phyloP scores from a whole-genome alignment of 2,797 vertebrate genomes.

The Vespertilio murinus region DNA sequence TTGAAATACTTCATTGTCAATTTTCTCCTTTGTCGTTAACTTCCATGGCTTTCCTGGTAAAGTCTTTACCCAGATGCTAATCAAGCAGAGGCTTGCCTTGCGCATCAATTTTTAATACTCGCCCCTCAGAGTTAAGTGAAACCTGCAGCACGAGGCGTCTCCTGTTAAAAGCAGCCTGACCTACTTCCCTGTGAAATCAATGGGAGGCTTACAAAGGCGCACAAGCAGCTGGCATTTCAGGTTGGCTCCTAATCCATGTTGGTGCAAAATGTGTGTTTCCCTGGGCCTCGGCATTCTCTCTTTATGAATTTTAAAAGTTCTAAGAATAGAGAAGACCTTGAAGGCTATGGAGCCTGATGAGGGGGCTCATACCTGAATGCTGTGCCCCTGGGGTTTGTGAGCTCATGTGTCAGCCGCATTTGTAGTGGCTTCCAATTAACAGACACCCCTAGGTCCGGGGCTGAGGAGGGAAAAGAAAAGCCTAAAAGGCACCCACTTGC shows the following conservation, averaged over 20 bases:
- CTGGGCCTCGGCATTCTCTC: background rate
- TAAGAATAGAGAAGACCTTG: background rate
- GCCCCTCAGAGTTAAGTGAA: conserved; percentile 77
- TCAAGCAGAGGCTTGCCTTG: conserved; percentile 82
- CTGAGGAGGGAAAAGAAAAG: background rate
- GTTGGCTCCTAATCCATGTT: background rate
- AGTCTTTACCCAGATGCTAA: conserved; percentile 79
- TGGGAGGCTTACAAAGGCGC: conserved; percentile 59
- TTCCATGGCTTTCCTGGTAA: conserved; percentile 61
- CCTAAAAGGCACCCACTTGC: background rate
- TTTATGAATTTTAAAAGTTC: background rate
- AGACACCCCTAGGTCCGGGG: background rate
- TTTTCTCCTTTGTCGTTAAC: conserved; percentile 69
- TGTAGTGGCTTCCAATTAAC: background rate
- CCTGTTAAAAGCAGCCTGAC: conserved; percentile 82
- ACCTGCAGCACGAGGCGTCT: conserved; percentile 70
- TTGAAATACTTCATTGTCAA: background rate
- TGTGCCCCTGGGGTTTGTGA: background rate
- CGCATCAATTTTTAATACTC: conserved; percentile 84
- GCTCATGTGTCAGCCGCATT: background rate
- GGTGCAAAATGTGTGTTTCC: background rate
- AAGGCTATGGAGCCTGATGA: background rate
- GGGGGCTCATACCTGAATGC: background rate
- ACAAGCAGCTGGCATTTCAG: conserved; percentile 64
- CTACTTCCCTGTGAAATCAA: conserved; percentile 84